Conservation (phyloP, 2,797 vertebrate genomes). For the Myotis findleyi region DNA sequence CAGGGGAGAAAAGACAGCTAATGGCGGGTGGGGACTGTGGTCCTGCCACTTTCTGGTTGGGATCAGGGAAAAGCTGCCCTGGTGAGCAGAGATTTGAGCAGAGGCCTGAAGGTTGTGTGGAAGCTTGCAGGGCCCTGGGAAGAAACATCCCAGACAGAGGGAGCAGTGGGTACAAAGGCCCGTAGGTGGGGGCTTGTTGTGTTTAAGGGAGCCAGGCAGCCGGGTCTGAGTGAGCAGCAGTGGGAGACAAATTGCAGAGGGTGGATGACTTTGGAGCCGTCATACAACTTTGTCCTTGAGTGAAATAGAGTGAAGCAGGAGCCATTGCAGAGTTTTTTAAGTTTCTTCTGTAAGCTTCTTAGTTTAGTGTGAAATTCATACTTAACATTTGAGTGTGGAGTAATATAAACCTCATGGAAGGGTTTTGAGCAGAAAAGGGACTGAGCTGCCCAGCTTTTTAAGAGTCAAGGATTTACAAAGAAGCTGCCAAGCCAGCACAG, state of each 20-base stretch:
- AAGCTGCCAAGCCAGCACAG: neutral
- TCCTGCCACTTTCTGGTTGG: neutral
- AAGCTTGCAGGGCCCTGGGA: neutral
- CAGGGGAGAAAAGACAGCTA: neutral
- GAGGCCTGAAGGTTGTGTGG: neutral
- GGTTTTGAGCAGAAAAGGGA: neutral
- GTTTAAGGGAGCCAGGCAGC: neutral
- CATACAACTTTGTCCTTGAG: neutral
- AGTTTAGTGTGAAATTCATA: neutral
- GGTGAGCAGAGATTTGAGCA: neutral
- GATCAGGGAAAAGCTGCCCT: neutral
- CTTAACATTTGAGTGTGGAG: neutral
- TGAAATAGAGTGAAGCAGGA: neutral
- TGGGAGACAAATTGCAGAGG: neutral
- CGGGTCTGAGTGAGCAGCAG: neutral
- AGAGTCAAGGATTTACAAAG: neutral
- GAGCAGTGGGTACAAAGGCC: neutral
- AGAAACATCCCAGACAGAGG: neutral
- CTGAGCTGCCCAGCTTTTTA: neutral
- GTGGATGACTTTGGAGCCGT: neutral
- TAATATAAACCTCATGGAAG: neutral
- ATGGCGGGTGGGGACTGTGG: neutral
- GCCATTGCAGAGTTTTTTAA: neutral
- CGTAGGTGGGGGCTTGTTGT: neutral
- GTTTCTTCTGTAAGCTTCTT: neutral